Conservation (phyloP, 2,113 vertebrate species). For the Lathamus discolor region DNA sequence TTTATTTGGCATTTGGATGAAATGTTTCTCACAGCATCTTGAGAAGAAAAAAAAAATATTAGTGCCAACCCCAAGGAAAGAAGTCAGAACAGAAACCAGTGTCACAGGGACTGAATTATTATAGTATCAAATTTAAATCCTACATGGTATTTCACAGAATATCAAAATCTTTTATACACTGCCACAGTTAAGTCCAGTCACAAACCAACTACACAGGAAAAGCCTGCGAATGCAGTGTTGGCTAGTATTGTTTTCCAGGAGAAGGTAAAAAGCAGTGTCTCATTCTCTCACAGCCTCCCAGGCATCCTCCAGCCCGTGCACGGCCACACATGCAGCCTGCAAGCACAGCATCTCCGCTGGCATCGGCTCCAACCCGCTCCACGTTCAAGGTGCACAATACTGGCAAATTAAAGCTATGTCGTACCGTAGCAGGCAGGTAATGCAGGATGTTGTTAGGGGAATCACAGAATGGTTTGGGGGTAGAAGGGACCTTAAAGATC, state of each 20-base stretch:
- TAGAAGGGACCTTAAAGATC: not conserved
- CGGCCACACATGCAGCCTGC: not conserved
- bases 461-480: not conserved
- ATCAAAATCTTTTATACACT: slow-evolving; percentile 68
- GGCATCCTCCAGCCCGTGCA: not conserved
- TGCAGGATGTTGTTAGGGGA: not conserved
- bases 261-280: slow-evolving; percentile 39
- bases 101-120: slow-evolving; percentile 68
- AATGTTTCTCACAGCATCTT: slow-evolving; percentile 89
- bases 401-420: slow-evolving; percentile 18
- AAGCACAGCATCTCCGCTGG: not conserved
- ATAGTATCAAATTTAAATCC: slow-evolving; percentile 77
- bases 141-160: slow-evolving; percentile 74
- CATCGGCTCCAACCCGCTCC: not conserved
- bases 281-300: not conserved
- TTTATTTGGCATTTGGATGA: slow-evolving; percentile 98
- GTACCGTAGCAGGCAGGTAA: not conserved
- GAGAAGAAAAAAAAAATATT: slow-evolving; percentile 70
- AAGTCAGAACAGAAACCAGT: slow-evolving; percentile 67
- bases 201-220: slow-evolving; percentile 53
- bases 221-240: slow-evolving; percentile 32
- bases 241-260: not conserved
- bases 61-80: slow-evolving; percentile 74
- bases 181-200: slow-evolving; percentile 73
- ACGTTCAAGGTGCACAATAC: not conserved